A percentile compares a stretch with the other conserved stretches of the same genome.
Evolutionary conservation across 2,797 vertebrate genomes (phyloP).

Genomic region (Chromis chromis): DNA sequence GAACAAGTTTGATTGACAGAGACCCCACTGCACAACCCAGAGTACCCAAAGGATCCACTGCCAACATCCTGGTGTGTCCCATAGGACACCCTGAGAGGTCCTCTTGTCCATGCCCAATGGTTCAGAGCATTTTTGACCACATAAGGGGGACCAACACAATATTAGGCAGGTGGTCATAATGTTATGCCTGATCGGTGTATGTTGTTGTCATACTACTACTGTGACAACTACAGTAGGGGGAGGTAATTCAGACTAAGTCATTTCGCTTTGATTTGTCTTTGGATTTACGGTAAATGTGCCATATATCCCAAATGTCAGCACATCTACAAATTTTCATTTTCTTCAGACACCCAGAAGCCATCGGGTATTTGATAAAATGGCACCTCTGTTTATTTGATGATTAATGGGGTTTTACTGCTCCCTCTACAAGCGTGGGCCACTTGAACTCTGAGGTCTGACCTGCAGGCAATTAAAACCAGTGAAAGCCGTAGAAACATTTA

Average conservation of each 20-base stretch:
- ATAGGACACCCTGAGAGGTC: too few relatives aligned
- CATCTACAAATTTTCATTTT: conserved; percentile 11
- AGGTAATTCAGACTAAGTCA: conserved; percentile 7
- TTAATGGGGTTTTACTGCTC: conserved; percentile 54
- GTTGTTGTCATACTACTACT: neutral
- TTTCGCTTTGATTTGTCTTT: conserved; percentile 15
- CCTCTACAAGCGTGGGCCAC: conserved; percentile 34
- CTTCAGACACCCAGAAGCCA: conserved; percentile 23
- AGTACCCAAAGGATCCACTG: too few relatives aligned
- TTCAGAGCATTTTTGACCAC: too few relatives aligned
- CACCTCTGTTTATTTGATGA: conserved; percentile 47
- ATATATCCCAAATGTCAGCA: neutral
- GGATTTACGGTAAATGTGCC: too few relatives aligned
- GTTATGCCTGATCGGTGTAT: neutral
- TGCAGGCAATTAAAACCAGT: conserved; percentile 49
- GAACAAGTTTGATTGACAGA: too few relatives aligned
- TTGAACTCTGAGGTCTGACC: conserved; percentile 58
- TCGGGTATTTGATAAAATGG: conserved; percentile 45
- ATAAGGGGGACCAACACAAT: too few relatives aligned
- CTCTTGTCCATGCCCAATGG: too few relatives aligned
- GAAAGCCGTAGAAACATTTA: conserved; percentile 34
- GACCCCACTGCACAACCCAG: too few relatives aligned
- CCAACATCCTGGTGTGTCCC: too few relatives aligned
- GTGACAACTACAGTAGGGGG: conserved; percentile 7
- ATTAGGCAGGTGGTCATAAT: too few relatives aligned